Base-by-base conservation (phyloP, 2,797 vertebrate genomes). In the Semaprochilodus insignis region DNA sequence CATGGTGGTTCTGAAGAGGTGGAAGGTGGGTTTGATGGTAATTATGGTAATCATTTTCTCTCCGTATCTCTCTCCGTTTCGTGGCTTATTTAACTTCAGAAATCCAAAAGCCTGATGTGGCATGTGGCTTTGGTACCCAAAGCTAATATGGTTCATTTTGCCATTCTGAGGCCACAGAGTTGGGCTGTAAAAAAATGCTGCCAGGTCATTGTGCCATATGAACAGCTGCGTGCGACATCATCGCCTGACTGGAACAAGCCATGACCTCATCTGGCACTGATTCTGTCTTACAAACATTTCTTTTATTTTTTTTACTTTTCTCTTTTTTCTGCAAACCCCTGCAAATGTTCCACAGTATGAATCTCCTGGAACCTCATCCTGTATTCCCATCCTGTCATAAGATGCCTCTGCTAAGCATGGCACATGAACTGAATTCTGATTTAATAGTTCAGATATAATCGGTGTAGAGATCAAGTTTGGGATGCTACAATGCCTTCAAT, bases 221-320 rank as follows among this genome's bases (percentile, higher is more conserved):
- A 77, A 76, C 86, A 85, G 78, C 81, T 87, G 85, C 76, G 40
- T 62, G 74, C 17, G 63, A 23, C 71, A 66, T 78, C 77, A 83
- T 71, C 23, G 23, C 34, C 75, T 80, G 40, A 63, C 77, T 80
- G 74, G 51, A 77, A 77, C 80, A 52, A 70, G 27, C n/a, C 4
- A 55, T 83, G 79, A 85, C 55, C 69, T 85, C 79, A 82, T 74
- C 36, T 25, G 69, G 81, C 77, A 65, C 23, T 59, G 25, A 65
- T 25, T 72, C 44, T 74, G 16, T 54, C 44, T 48, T 54, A 75
- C 66, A 66, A 71, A 67, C 27, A 54, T 16, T 55, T 52, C 7
- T 14, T 60, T n/a, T n/a, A 31, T 31, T 44, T 44, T 44, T 34
- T 62, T 31, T 8, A 8, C 48, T 36, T 34, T 40, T 10, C 1